phyloP scores from a whole-genome alignment of 2,888 invertebrate species.

The Herminia tarsipennalis region DNA sequence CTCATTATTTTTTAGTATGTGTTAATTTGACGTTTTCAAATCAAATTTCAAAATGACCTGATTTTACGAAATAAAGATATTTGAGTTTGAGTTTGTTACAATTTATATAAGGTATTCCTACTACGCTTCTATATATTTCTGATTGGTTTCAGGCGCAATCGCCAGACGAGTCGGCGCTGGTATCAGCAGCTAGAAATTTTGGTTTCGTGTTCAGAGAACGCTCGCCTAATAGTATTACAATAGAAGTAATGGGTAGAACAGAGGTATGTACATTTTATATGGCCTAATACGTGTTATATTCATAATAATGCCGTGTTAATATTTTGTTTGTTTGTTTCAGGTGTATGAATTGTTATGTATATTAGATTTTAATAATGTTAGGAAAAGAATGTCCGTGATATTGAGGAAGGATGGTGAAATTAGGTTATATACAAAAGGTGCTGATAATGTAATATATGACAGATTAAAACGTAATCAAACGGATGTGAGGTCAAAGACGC shows the following conservation, averaged over 20 bases:
- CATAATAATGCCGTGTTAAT: background rate
- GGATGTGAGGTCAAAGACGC: constrained; percentile 92
- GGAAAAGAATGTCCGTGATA: constrained; percentile 99
- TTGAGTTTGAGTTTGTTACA: background rate
- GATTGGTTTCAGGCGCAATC: constrained; percentile 92
- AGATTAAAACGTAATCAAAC: constrained; percentile 91
- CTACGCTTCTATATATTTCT: background rate
- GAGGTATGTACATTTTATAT: constrained; percentile 81
- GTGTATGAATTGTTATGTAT: constrained; percentile 98
- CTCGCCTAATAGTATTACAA: constrained; percentile 96
- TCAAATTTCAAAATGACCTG: too few species aligned
- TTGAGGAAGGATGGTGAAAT: constrained; percentile 92
- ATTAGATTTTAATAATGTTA: constrained; percentile 99
- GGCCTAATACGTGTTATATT: background rate
- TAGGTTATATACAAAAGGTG: constrained; percentile 98
- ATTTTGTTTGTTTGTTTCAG: constrained; percentile 71
- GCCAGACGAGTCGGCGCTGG: constrained; percentile 98
- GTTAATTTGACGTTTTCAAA: too few species aligned
- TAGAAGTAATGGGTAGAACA: constrained; percentile 93
- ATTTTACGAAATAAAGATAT: too few species aligned
- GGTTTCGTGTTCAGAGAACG: constrained; percentile 98
- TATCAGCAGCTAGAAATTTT: constrained; percentile 99
- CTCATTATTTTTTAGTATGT: too few species aligned
- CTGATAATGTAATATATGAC: constrained; percentile 99
- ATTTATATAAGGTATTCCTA: background rate